Evolutionary conservation across 2,888 invertebrate species (phyloP), one percentile per base, ranked within the genome.

Genomic region (Apamea crenata): DNA sequence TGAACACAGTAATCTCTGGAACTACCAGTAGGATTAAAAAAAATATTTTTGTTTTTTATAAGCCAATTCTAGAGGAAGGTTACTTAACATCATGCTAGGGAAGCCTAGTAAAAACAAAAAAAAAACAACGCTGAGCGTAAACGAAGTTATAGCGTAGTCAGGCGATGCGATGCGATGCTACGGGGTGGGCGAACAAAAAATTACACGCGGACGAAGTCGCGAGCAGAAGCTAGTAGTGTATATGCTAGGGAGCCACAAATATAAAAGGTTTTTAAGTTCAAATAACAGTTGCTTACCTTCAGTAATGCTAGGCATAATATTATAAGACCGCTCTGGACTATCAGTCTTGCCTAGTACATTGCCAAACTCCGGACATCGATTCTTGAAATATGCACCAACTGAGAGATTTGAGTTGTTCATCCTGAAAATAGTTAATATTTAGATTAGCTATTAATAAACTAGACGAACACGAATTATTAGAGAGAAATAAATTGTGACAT

Each of bases 351-450:
- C 86, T 12, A 97, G 92, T 16, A 96, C 93, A 78, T 91, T 93
- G 0, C 91, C 91, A 88, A 96, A 95, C 16, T 95, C 95, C 5
- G 93, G 92, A 87, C 96, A 96, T 87, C 95, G 92, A 47, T 94
- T 94, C 87, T 95, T 93, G 83, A 97, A 97, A 85, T 97, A 97
- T 5, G 95, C 91, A 53, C 96, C 96, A 56, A 96, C 93, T 44
- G 96, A 96, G 80, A 94, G 75, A 72, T 94, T 93, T 61, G 95
- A 93, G 76, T 92, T 94, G 78, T 92, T 94, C 68, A 91, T 87
- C 63, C 96, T 96, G 88, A 74, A 93, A 93, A 32, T n/a, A 16
- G 50, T 36, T 53, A 8, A 1, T 6, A 21, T n/a, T 21, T 36
- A 10, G 14, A 10, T 71, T 21, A 56, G 10, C 1, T 56, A 12